A percentile compares a stretch with the other conserved stretches of the same genome.
phyloP scores from a whole-genome alignment of 2,797 vertebrate species.

The Betta splendens region DNA sequence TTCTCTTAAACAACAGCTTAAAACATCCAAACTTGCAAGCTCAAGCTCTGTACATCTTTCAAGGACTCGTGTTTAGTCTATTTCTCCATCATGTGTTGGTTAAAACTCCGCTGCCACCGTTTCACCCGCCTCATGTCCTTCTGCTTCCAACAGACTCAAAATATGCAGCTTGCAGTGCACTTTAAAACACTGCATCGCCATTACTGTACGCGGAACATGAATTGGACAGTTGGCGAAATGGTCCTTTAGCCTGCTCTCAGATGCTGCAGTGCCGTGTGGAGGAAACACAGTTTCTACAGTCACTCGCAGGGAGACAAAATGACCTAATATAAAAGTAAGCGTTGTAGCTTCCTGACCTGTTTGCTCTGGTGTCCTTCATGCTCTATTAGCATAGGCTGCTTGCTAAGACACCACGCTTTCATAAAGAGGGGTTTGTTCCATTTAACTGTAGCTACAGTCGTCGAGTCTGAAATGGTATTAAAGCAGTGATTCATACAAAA shows the following conservation, averaged over 20 bases:
- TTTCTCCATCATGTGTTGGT: neutral
- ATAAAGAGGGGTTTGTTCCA: neutral
- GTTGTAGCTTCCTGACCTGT: constrained; percentile 6
- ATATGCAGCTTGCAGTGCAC: neutral
- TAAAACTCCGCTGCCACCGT: neutral
- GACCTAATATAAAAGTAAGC: constrained; percentile 11
- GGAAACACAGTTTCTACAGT: neutral
- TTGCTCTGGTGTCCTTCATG: neutral
- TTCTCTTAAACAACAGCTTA: too few relatives aligned
- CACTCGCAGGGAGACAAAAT: constrained; percentile 6
- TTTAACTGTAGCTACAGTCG: neutral
- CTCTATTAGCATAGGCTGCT: neutral
- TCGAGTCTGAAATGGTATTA: constrained; percentile 1
- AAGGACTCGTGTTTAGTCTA: too few relatives aligned
- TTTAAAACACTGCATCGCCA: neutral
- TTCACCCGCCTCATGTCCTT: neutral
- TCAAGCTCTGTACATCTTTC: too few relatives aligned
- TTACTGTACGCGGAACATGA: constrained; percentile 5
- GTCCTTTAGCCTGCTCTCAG: constrained; percentile 10
- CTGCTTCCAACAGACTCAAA: constrained; percentile 2
- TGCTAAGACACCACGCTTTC: neutral
- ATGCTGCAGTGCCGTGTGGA: constrained; percentile 6
- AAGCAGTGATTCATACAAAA: constrained; percentile 2
- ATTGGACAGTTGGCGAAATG: constrained; percentile 19
- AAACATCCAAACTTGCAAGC: too few relatives aligned